Conservation (phyloP, 2,797 vertebrate species). For the Microctenopoma stevenorrisi region DNA sequence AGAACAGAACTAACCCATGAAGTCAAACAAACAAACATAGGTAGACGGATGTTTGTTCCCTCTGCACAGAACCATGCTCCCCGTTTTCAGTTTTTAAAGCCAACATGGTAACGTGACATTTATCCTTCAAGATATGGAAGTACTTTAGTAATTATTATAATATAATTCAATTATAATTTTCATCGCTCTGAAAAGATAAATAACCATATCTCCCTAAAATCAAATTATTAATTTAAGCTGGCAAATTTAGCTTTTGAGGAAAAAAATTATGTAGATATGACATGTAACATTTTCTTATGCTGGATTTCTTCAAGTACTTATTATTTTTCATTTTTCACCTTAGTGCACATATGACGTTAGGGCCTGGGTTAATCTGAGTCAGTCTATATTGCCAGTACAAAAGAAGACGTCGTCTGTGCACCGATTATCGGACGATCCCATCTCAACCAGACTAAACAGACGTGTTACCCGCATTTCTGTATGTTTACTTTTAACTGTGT, state of each 20-base stretch:
- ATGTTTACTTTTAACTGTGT: background rate
- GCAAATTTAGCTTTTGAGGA: background rate
- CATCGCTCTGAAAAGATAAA: background rate
- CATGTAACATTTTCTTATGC: background rate
- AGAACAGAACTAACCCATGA: background rate
- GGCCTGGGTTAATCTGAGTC: background rate
- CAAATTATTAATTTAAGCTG: background rate
- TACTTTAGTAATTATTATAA: background rate
- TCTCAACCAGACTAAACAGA: conserved; percentile 1
- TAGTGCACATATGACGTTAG: background rate
- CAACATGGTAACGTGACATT: background rate
- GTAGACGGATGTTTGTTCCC: background rate
- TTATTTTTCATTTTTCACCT: background rate
- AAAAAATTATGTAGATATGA: background rate
- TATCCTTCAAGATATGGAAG: background rate
- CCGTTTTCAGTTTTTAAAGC: background rate
- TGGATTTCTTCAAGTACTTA: background rate
- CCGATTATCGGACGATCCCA: background rate
- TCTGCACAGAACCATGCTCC: background rate
- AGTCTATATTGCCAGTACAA: background rate
- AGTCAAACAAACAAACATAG: background rate
- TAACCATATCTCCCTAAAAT: background rate
- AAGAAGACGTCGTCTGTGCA: background rate
- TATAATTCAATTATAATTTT: background rate
- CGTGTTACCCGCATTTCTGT: conserved; percentile 4